These are phyloP conservation scores for Dendroctonus valens DNA, from an alignment of 1,140 invertebrate genomes.

Conservation along the genomic window DNA sequence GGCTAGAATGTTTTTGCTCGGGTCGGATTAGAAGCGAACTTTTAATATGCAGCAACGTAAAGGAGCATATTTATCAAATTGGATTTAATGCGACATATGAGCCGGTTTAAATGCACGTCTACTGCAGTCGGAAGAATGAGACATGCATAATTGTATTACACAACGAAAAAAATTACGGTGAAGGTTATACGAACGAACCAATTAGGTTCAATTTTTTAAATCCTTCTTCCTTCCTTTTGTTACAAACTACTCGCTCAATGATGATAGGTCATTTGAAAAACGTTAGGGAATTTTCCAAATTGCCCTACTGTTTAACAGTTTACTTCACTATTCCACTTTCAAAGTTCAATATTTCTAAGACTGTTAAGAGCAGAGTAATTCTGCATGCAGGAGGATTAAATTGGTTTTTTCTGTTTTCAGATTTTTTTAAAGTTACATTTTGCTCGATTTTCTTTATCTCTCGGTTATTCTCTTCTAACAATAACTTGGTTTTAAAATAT, in stretches of 20 bases:
- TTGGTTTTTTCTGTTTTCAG: not conserved
- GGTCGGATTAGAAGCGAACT: not conserved
- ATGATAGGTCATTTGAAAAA: not conserved
- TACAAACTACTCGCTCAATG: not conserved
- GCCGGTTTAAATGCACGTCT: not conserved
- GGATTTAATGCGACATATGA: not conserved
- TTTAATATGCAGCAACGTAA: not conserved
- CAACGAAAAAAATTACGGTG: not conserved
- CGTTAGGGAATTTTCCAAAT: not conserved
- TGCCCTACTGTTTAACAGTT: not conserved
- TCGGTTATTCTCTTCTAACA: too few species aligned
- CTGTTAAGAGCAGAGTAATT: not conserved
- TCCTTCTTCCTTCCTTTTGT: conserved; percentile 12
- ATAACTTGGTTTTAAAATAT: too few species aligned
- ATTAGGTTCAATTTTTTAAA: conserved; percentile 9
- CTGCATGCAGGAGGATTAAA: not conserved
- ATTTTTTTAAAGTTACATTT: too few species aligned
- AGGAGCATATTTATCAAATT: not conserved
- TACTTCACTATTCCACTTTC: not conserved
- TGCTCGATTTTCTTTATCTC: too few species aligned
- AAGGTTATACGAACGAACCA: conserved; percentile 6
- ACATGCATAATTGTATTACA: not conserved
- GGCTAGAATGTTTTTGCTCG: not conserved
- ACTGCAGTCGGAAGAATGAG: not conserved
- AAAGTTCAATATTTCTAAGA: not conserved